Evolutionary conservation across 2,797 vertebrate species (phyloP).

Genomic region (Poecilia wingei): DNA sequence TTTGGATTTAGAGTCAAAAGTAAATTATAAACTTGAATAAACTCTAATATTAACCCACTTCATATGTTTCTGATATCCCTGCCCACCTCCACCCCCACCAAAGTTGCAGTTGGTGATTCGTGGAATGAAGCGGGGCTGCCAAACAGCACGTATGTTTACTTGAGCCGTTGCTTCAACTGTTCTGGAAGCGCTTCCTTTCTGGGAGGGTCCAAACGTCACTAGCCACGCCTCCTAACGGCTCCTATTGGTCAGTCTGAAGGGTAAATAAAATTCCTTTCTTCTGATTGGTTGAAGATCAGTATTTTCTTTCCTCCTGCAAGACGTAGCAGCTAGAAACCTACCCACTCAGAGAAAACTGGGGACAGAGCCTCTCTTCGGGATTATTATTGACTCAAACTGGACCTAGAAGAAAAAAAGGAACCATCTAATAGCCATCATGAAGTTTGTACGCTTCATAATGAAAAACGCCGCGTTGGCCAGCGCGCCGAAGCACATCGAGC

Average conservation of each 20-base stretch:
- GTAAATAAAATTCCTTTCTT: background rate
- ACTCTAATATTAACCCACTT: too few species aligned
- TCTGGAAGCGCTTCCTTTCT: background rate
- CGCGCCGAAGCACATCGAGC: slow-evolving; percentile 90
- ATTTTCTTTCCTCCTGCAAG: background rate
- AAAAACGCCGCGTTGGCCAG: slow-evolving; percentile 88
- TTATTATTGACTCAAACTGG: background rate
- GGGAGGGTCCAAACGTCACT: background rate
- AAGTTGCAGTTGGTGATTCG: background rate
- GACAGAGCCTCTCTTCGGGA: background rate
- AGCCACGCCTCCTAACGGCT: slow-evolving; percentile 12
- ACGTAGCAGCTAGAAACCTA: background rate
- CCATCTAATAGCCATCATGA: slow-evolving; percentile 74
- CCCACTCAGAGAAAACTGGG: background rate
- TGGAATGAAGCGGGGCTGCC: background rate
- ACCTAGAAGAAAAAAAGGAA: rapidly evolving
- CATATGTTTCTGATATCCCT: background rate
- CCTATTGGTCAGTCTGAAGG: slow-evolving; percentile 22
- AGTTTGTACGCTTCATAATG: slow-evolving; percentile 89
- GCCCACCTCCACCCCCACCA: too few species aligned
- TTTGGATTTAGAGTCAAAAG: background rate
- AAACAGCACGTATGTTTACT: background rate
- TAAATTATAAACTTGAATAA: background rate
- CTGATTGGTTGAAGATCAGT: slow-evolving; percentile 44
- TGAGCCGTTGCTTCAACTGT: background rate